A percentile compares a stretch with the other conserved stretches of the same genome.
Evolutionary conservation across 37 sponge, comb jelly and placozoan species (phyloP).

Genomic region (Beroe forskalii): DNA sequence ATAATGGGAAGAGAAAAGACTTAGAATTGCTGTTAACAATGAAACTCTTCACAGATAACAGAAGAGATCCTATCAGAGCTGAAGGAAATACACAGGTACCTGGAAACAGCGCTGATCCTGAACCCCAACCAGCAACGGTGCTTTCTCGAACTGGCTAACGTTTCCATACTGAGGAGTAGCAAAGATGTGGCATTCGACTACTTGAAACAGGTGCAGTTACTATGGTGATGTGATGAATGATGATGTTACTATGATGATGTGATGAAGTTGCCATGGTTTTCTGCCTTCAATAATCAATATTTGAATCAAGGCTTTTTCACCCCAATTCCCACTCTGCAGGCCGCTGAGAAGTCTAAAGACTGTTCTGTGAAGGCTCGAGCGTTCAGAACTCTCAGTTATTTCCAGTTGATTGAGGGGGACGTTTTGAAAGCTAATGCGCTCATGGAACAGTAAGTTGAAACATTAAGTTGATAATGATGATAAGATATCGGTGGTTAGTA

Average conservation of each 20-base stretch:
- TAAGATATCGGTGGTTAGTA: too few relatives aligned
- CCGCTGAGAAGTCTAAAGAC: conserved; percentile 31
- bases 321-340: too few relatives aligned
- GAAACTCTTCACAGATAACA: too few relatives aligned
- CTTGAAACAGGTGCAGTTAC: conserved; percentile 20
- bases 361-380: conserved; percentile 34
- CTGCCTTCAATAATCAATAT: too few relatives aligned
- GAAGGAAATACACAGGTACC: conserved; percentile 7
- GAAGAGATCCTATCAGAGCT: conserved; percentile 50
- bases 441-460: conserved; percentile 62
- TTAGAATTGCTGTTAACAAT: too few relatives aligned
- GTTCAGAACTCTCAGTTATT: conserved; percentile 13
- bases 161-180: neutral
- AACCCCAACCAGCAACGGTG: conserved; percentile 53
- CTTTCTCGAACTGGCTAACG: conserved; percentile 54
- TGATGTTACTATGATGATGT: too few relatives aligned
- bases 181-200: conserved; percentile 26
- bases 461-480: too few relatives aligned
- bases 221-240: too few relatives aligned
- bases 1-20: too few relatives aligned
- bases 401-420: conserved; percentile 23
- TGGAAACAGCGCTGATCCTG: conserved; percentile 38
- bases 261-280: too few relatives aligned
- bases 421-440: neutral
- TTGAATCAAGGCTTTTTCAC: too few relatives aligned